Evolutionary conservation across 2,797 vertebrate genomes (phyloP), one percentile per base, ranked within the genome.

Genomic region (Tenualosa ilisha): DNA sequence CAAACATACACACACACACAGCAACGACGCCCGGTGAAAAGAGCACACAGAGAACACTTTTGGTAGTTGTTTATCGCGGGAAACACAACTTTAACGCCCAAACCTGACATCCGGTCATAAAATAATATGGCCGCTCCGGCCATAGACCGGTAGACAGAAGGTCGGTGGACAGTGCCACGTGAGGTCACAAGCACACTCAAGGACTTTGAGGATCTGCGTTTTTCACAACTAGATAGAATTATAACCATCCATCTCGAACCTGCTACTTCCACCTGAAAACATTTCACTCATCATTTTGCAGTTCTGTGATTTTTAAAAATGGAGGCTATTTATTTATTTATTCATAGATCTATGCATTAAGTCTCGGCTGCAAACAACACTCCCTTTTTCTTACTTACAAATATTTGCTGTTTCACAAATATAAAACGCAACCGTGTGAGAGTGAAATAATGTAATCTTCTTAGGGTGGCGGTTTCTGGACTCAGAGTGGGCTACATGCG

Each of bases 1-100:
- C 46, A 46, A n/a, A 46, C 46, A 46, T 7, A 46, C 46, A 46
- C 46, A 46, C 46, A 46, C 68, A 40, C 5, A 75, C 11, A 31
- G 68, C 31, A 75, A 43, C 31, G 13, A 40, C 68, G 17, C 3
- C 4, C 12, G 13, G 31, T 26, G 68, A 40, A 75, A 40, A 37
- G 31, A 6, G 31, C 13, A 6, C 37, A 75, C 68, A 43, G 68
- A 75, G 40, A 37, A 75, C 68, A 40, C 37, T 17, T 31, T 75
- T 40, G 68, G 31, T 75, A 75, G 68, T 75, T 75, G 68, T 75
- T 37, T 75, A 75, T 75, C 68, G 68, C 68, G 68, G 68, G 68
- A 75, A 75, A 75, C 68, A 75, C 31, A 75, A 75, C 68, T 75
- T 75, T 75, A 75, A 75, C 68, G 68, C 54, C 37, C 54, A 83